phyloP scores from a whole-genome alignment of 2,797 vertebrate genomes.

The Anguilla megastoma region DNA sequence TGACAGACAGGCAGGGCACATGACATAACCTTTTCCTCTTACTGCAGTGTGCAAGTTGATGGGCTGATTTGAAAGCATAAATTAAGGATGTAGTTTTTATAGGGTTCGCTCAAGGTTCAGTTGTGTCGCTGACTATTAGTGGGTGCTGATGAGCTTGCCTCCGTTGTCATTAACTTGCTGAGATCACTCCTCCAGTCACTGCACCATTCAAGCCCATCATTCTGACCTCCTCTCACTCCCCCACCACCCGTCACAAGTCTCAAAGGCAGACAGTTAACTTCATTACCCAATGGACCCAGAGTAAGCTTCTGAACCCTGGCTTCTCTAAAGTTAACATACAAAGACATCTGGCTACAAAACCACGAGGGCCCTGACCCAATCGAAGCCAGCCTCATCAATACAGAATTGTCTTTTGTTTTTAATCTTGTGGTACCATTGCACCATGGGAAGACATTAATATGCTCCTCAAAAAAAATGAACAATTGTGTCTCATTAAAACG shows the following conservation, averaged over 20 bases:
- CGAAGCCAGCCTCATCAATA: slow-evolving; percentile 45
- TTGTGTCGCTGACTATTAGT: slow-evolving; percentile 31
- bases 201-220: slow-evolving; percentile 46
- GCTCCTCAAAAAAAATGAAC: slow-evolving; percentile 57
- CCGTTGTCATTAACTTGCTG: slow-evolving; percentile 42
- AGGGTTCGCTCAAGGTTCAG: slow-evolving; percentile 18
- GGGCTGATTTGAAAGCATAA: slow-evolving; percentile 12
- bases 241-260: slow-evolving; percentile 40
- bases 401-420: slow-evolving; percentile 65
- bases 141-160: slow-evolving; percentile 42
- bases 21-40: slow-evolving; percentile 13
- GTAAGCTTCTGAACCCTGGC: slow-evolving; percentile 68
- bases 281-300: slow-evolving; percentile 57
- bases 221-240: slow-evolving; percentile 13
- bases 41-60: background rate
- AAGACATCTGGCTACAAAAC: slow-evolving; percentile 61
- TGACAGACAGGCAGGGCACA: background rate
- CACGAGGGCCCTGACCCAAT: slow-evolving; percentile 57
- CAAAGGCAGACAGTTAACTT: background rate
- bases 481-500: background rate
- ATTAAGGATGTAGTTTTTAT: background rate
- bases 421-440: slow-evolving; percentile 58
- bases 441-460: slow-evolving; percentile 62
- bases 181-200: slow-evolving; percentile 33
- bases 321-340: slow-evolving; percentile 56